Evolutionary conservation across 2,113 vertebrate genomes (phyloP).

Genomic region (Boulengeromyrus knoepffleri): DNA sequence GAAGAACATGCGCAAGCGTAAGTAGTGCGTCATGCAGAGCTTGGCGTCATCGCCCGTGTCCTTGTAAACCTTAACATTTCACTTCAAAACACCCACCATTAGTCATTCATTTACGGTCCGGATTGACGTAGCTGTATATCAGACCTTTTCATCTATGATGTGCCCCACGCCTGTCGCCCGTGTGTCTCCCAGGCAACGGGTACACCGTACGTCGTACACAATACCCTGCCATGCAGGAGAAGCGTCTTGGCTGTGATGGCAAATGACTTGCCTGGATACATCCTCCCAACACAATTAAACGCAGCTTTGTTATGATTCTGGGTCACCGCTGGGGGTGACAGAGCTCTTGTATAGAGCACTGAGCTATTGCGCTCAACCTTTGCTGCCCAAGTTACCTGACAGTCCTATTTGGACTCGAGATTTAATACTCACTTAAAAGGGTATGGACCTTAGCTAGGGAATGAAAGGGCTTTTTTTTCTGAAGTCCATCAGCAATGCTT

Average conservation of each 20-base stretch:
- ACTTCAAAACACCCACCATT: neutral
- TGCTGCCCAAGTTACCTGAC: neutral
- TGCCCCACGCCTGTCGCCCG: neutral
- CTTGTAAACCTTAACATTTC: neutral
- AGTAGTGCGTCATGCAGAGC: slow-evolving; percentile 24
- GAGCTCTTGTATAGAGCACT: neutral
- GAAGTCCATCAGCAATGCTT: neutral
- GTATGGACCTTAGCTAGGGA: neutral
- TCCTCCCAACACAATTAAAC: neutral
- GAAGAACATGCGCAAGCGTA: slow-evolving; percentile 49
- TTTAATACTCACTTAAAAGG: neutral
- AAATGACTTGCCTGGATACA: neutral
- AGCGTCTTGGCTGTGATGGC: neutral
- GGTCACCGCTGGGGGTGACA: neutral
- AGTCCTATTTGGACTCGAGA: neutral
- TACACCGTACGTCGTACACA: neutral
- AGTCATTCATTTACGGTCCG: neutral
- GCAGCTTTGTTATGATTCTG: neutral
- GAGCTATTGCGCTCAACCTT: neutral
- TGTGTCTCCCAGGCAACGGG: neutral
- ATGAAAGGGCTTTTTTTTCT: neutral
- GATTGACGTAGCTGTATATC: neutral
- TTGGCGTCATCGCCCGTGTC: neutral
- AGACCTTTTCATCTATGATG: neutral
- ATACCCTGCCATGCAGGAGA: neutral